Base-by-base conservation (phyloP, 2,113 vertebrate genomes). In the Seriola dumerili region DNA sequence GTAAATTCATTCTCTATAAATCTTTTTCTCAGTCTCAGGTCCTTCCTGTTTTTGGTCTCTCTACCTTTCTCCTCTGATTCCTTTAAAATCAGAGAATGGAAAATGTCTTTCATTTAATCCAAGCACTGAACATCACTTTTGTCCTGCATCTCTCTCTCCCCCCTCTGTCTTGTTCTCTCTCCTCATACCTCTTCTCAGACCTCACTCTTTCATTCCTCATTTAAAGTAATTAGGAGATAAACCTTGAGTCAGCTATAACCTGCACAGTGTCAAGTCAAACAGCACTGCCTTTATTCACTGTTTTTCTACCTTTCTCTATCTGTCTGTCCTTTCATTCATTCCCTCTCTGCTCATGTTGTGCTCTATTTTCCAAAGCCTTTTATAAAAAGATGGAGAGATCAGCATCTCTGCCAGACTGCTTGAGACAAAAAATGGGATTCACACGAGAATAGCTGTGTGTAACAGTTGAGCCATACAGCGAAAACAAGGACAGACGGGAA, bases 251-350 rank as follows among this genome's bases (percentile, higher is more conserved):
- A 29, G 17, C 48, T 54, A 54, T 54, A 68, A 55, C 57, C 62
- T 48, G 21, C n/a, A 48, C n/a, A 12, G 8, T 80, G 66, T 76
- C 77, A 67, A 67, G n/a, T 76, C 66, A 64, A 69, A 81, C 63
- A 76, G 32, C 32, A n/a, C 42, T 34, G 5, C 12, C 10, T 58
- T 65, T 71, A 62, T 46, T 46, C 29, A 25, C 6, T 25, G 7
- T 21, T 44, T 25, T 21, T 55, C 32, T 50, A 4, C n/a, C 50
- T 34, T 14, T 46, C 5, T 38, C 3, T 12, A 42, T 29, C 16
- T 21, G 52, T 54, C 54, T 52, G 32, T 61, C 36, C 17, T 48
- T n/a, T 25, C 16, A 19, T 25, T 82, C 25, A 50, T 17, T 21
- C 48, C 48, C 5, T 19, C 48, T 21, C 19, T 21, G 5, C 50